Conservation (phyloP, 2,113 vertebrate species). For the Corythoichthys haematopterus region DNA sequence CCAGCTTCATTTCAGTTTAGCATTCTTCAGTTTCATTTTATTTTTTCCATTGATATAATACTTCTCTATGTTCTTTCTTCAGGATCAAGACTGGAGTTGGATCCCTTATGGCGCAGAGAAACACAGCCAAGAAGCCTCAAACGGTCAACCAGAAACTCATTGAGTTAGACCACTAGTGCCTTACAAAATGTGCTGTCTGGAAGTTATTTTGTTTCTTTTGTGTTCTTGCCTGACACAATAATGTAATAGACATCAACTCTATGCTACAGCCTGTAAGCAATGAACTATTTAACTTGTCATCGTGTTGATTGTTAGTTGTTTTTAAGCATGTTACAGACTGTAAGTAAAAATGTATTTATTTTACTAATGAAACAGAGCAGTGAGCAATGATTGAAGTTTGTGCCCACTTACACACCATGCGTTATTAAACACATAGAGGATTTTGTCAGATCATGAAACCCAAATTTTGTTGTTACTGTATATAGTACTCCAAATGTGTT, state of each 20-base stretch:
- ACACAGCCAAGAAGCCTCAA: not conserved
- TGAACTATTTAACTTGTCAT: conserved; percentile 24
- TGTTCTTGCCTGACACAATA: conserved; percentile 21
- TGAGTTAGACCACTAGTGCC: not conserved
- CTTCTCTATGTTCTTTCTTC: conserved; percentile 34
- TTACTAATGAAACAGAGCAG: conserved; percentile 8
- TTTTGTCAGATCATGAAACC: too few species aligned
- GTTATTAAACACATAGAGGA: too few species aligned
- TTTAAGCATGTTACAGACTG: conserved; percentile 4
- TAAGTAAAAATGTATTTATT: conserved; percentile 49
- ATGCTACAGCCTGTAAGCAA: conserved; percentile 17
- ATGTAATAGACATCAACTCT: conserved; percentile 1
- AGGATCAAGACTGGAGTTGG: conserved; percentile 93
- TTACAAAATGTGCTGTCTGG: conserved; percentile 5
- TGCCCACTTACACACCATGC: too few species aligned
- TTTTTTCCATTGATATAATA: not conserved
- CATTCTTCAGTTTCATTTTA: not conserved
- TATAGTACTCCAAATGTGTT: too few species aligned
- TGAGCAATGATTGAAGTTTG: too few species aligned
- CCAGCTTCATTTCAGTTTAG: not conserved
- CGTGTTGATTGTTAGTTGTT: conserved; percentile 23
- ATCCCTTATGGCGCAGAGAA: conserved; percentile 65
- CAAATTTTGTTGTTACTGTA: too few species aligned
- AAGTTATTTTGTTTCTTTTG: conserved; percentile 21
- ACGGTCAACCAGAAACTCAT: conserved; percentile 6